Evolutionary conservation across 2,888 invertebrate genomes (phyloP).

Genomic region (Crepidodera aurea): DNA sequence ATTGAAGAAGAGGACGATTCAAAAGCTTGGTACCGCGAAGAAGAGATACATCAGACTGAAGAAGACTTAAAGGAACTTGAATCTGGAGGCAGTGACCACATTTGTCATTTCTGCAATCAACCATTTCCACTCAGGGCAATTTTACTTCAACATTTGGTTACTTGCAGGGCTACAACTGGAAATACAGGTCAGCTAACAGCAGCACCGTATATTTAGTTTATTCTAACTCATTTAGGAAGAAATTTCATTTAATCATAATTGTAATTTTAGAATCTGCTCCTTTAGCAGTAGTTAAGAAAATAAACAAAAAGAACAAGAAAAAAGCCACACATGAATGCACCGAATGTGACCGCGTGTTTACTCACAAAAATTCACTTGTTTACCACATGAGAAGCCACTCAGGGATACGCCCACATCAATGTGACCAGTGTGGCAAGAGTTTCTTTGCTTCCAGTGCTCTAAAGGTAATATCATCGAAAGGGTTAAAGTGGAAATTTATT

Average conservation of each 20-base stretch:
- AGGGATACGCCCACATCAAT: constrained; percentile 78
- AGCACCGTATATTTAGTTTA: neutral
- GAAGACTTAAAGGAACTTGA: constrained; percentile 61
- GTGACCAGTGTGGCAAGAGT: constrained; percentile 81
- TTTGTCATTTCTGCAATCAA: constrained; percentile 60
- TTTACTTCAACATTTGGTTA: constrained; percentile 58
- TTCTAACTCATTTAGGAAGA: too few relatives aligned
- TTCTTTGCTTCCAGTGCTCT: constrained; percentile 85
- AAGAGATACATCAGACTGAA: constrained; percentile 61
- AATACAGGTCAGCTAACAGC: constrained; percentile 52
- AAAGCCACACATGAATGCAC: constrained; percentile 62
- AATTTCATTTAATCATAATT: too few relatives aligned
- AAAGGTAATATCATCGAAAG: constrained; percentile 62
- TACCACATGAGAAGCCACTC: constrained; percentile 83
- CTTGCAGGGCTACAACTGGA: constrained; percentile 54
- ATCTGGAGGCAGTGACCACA: constrained; percentile 57
- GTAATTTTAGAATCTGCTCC: constrained; percentile 45
- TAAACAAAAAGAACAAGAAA: constrained; percentile 56
- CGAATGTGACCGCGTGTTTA: constrained; percentile 78
- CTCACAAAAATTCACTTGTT: constrained; percentile 82
- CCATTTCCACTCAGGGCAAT: constrained; percentile 58
- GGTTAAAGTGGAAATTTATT: too few relatives aligned
- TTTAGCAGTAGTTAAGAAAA: constrained; percentile 53
- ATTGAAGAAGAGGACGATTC: constrained; percentile 55
- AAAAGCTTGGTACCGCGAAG: constrained; percentile 60